Conservation (phyloP, 2,888 invertebrate species). For the Nipponacmea schrenckii region DNA sequence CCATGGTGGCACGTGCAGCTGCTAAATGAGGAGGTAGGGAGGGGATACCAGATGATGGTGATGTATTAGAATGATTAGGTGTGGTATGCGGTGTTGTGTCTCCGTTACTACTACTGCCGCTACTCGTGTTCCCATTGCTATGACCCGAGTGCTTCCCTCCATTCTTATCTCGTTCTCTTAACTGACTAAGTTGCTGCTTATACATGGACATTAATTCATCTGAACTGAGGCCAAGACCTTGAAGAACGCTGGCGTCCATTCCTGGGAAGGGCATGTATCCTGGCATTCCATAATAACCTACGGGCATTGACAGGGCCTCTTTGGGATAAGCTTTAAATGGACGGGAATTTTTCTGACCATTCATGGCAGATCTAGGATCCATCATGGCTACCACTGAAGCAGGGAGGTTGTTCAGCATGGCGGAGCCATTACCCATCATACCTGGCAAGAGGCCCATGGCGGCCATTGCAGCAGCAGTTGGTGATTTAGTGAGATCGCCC, state of each 20-base stretch:
- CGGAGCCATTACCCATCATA: constrained; percentile 16
- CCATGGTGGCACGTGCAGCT: constrained; percentile 19
- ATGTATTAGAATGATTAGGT: constrained; percentile 31
- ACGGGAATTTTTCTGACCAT: constrained; percentile 47
- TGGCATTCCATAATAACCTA: constrained; percentile 67
- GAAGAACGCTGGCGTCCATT: constrained; percentile 45
- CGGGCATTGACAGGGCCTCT: constrained; percentile 74
- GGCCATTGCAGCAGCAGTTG: constrained; percentile 21
- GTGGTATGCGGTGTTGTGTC: constrained; percentile 22
- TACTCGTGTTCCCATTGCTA: constrained; percentile 21
- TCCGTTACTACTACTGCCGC: constrained; percentile 20
- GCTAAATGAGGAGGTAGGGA: constrained; percentile 27
- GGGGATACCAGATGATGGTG: constrained; percentile 22
- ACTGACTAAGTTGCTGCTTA: constrained; percentile 50
- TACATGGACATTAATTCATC: constrained; percentile 60
- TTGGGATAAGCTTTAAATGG: constrained; percentile 76
- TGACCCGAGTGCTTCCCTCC: background rate
- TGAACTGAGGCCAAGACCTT: constrained; percentile 45
- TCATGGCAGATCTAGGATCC: constrained; percentile 12
- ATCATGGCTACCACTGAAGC: constrained; percentile 13
- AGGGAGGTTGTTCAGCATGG: constrained; percentile 17
- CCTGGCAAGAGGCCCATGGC: constrained; percentile 20
- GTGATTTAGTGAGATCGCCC: constrained; percentile 32
- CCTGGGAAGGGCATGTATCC: constrained; percentile 48
- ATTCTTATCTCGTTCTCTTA: constrained; percentile 46